Evolutionary conservation across 2,113 vertebrate species (phyloP).

Genomic region (Eubucco bourcierii): DNA sequence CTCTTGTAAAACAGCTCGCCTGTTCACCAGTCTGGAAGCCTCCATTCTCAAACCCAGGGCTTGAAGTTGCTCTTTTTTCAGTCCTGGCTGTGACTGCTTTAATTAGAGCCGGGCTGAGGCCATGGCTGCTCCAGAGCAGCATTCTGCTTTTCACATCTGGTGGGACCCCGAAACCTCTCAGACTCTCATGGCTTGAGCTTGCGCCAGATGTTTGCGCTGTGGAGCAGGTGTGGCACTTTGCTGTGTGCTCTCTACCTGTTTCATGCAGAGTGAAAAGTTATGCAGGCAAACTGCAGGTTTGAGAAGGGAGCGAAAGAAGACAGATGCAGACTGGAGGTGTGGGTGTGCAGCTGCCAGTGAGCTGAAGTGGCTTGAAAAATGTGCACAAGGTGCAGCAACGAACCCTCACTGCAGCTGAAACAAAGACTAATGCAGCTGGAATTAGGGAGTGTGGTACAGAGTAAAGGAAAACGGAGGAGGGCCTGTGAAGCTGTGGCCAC

Average conservation of each 20-base stretch:
- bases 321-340: conserved; percentile 69
- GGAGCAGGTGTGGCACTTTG: conserved; percentile 57
- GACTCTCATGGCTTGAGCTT: conserved; percentile 77
- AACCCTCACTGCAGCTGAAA: conserved; percentile 4
- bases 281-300: conserved; percentile 78
- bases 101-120: conserved; percentile 62
- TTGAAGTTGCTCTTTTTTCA: background rate
- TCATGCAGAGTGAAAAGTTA: conserved; percentile 79
- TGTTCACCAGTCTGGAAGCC: background rate
- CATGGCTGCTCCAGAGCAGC: conserved; percentile 49
- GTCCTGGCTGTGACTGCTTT: background rate
- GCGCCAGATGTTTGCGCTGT: conserved; percentile 68
- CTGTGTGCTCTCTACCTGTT: conserved; percentile 73
- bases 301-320: conserved; percentile 73
- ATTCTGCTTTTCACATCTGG: conserved; percentile 69
- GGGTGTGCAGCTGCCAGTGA: conserved; percentile 63
- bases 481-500: background rate
- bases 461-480: conserved; percentile 23
- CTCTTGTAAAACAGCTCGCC: background rate
- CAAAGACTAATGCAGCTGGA: conserved; percentile 27
- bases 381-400: conserved; percentile 18
- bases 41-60: background rate
- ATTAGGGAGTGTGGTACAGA: conserved; percentile 8
- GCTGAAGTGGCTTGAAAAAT: conserved; percentile 50
- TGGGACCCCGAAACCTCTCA: conserved; percentile 65